Evolutionary conservation across 2,888 invertebrate species (phyloP).

Genomic region (Ephialtes manifestator): DNA sequence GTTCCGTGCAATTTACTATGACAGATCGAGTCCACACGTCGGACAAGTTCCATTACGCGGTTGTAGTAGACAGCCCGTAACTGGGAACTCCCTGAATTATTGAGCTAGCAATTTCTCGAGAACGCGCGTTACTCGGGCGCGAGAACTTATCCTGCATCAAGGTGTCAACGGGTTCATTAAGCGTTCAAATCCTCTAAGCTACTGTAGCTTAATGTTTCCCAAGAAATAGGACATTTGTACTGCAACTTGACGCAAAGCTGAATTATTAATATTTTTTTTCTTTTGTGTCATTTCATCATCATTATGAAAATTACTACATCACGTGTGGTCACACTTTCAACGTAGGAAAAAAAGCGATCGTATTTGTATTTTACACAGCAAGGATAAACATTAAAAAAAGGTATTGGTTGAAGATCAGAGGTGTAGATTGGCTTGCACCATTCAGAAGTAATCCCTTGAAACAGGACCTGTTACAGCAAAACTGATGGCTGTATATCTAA

Average conservation of each 20-base stretch:
- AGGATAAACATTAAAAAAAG: conserved; percentile 17
- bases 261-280: background rate
- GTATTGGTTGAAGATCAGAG: conserved; percentile 54
- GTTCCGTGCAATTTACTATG: conserved; percentile 83
- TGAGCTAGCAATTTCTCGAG: conserved; percentile 83
- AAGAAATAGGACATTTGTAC: background rate
- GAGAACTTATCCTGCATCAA: conserved; percentile 77
- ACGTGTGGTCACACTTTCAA: background rate
- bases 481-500: conserved; percentile 71
- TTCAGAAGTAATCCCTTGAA: conserved; percentile 83
- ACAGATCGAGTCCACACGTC: conserved; percentile 83
- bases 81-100: conserved; percentile 81
- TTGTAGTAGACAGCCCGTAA: conserved; percentile 49
- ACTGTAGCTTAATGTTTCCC: conserved; percentile 67
- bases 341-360: background rate
- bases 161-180: conserved; percentile 84
- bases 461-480: conserved; percentile 84
- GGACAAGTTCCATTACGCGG: conserved; percentile 84
- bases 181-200: conserved; percentile 80
- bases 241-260: background rate
- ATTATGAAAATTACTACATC: background rate
- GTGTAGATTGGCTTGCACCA: conserved; percentile 35
- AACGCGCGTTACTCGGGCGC: conserved; percentile 64
- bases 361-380: conserved; percentile 52
- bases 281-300: too few species aligned